A percentile compares a stretch with the other conserved stretches of the same genome.
phyloP scores from a whole-genome alignment of 2,888 invertebrate genomes.

The Blastobasis adustella region DNA sequence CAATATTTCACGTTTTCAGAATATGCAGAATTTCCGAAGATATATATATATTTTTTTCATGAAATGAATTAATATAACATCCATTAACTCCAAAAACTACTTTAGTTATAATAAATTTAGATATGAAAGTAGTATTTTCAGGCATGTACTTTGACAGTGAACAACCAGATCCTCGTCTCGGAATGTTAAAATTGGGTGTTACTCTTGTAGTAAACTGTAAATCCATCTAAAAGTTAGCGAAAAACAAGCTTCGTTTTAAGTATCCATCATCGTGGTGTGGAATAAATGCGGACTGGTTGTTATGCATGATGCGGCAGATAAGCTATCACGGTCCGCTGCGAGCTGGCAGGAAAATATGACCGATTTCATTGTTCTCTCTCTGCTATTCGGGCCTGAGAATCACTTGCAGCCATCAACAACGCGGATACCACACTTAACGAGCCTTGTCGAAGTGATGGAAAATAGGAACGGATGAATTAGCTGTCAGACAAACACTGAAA shows the following conservation, averaged over 20 bases:
- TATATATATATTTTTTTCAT: too few species aligned
- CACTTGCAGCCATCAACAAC: conserved; percentile 70
- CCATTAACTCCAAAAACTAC: too few species aligned
- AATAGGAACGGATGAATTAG: conserved; percentile 67
- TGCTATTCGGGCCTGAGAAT: conserved; percentile 65
- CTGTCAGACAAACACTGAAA: conserved; percentile 53
- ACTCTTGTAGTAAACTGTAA: conserved; percentile 18
- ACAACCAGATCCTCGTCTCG: too few species aligned
- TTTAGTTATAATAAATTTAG: too few species aligned
- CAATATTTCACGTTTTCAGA: too few species aligned
- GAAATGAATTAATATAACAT: too few species aligned
- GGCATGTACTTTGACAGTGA: too few species aligned
- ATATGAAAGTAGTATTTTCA: too few species aligned
- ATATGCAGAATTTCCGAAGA: too few species aligned
- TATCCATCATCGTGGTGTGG: conserved; percentile 54
- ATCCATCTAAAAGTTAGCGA: conserved; percentile 50
- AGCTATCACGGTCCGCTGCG: conserved; percentile 63
- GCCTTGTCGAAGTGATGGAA: conserved; percentile 70
- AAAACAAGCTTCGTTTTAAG: conserved; percentile 58
- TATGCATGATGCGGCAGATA: conserved; percentile 66
- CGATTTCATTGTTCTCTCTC: conserved; percentile 70
- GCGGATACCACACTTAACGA: conserved; percentile 70
- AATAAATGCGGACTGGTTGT: conserved; percentile 56
- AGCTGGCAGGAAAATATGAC: conserved; percentile 70
- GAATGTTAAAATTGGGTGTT: too few species aligned